Conservation (phyloP, 2,888 invertebrate genomes). For the Hofmannophila pseudospretella region DNA sequence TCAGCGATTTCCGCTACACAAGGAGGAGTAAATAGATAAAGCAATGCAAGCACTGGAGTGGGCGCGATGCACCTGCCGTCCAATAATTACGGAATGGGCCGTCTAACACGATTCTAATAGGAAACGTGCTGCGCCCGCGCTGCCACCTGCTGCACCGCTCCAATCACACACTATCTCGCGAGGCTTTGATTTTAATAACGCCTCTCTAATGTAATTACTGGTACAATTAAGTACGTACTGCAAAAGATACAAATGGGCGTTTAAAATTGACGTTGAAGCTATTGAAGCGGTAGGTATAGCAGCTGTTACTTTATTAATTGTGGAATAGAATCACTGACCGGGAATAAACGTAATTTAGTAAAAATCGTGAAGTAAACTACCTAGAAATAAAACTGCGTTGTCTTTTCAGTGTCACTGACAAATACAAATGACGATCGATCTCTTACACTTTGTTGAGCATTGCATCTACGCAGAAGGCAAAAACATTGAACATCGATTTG, state of each 20-base stretch:
- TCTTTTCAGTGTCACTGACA: too few relatives aligned
- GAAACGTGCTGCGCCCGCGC: constrained; percentile 30
- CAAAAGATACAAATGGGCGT: neutral
- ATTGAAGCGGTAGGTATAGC: too few relatives aligned
- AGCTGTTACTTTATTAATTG: too few relatives aligned
- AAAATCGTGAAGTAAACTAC: too few relatives aligned
- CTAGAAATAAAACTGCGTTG: too few relatives aligned
- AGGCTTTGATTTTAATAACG: constrained; percentile 4
- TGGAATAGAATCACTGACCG: too few relatives aligned
- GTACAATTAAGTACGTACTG: neutral
- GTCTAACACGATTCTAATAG: constrained; percentile 52
- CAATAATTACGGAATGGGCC: constrained; percentile 61
- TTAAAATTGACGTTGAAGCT: too few relatives aligned
- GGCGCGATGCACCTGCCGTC: constrained; percentile 59
- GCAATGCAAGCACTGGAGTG: constrained; percentile 27
- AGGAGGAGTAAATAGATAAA: constrained; percentile 40
- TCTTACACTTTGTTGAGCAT: too few relatives aligned
- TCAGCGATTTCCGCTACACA: constrained; percentile 41
- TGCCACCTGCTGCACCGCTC: constrained; percentile 32
- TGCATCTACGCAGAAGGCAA: too few relatives aligned
- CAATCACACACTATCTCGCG: constrained; percentile 30
- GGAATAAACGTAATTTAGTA: too few relatives aligned
- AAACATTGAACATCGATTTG: too few relatives aligned
- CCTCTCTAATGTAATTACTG: constrained; percentile 3
- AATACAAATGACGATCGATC: too few relatives aligned